A percentile compares a stretch with the other conserved stretches of the same genome.
These are phyloP conservation scores for Perdita meconis DNA, from an alignment of 2,888 invertebrate genomes.

Conservation along the genomic window DNA sequence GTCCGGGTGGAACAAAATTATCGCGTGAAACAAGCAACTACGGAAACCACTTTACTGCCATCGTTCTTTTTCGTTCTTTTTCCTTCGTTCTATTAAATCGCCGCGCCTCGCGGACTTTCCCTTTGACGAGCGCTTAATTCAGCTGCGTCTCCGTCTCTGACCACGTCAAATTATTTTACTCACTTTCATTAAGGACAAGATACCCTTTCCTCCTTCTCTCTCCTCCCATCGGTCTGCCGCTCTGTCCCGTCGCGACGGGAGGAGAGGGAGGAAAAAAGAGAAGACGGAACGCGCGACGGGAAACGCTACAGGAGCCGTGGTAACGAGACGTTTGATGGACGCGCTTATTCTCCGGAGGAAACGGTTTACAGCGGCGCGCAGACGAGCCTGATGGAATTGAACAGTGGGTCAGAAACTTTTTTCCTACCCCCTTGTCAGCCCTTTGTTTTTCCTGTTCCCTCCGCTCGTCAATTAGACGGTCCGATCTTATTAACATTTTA, in stretches of 20 bases:
- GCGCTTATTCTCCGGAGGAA: slow-evolving; percentile 80
- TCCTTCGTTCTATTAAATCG: slow-evolving; percentile 26
- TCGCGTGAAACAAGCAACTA: slow-evolving; percentile 35
- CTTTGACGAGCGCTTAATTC: slow-evolving; percentile 50
- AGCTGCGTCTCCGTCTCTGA: slow-evolving; percentile 51
- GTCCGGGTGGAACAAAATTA: slow-evolving; percentile 30
- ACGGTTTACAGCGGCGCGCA: slow-evolving; percentile 52
- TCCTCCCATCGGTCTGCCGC: background rate
- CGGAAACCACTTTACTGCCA: slow-evolving; percentile 29
- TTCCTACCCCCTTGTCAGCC: slow-evolving; percentile 11
- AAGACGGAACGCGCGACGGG: slow-evolving; percentile 65
- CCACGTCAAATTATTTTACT: slow-evolving; percentile 74
- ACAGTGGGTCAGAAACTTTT: slow-evolving; percentile 74
- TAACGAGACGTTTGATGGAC: slow-evolving; percentile 83
- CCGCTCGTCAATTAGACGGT: slow-evolving; percentile 56
- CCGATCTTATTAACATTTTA: slow-evolving; percentile 63
- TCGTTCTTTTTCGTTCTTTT: background rate
- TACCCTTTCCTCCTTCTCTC: slow-evolving; percentile 25
- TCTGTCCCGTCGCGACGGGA: background rate
- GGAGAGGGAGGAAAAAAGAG: background rate
- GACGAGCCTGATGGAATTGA: slow-evolving; percentile 74
- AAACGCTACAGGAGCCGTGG: slow-evolving; percentile 56
- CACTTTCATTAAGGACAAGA: slow-evolving; percentile 76
- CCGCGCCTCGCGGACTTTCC: slow-evolving; percentile 24
- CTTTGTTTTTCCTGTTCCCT: slow-evolving; percentile 33